Base-by-base conservation (phyloP, 2,113 vertebrate genomes). In the Crypturellus undulatus region DNA sequence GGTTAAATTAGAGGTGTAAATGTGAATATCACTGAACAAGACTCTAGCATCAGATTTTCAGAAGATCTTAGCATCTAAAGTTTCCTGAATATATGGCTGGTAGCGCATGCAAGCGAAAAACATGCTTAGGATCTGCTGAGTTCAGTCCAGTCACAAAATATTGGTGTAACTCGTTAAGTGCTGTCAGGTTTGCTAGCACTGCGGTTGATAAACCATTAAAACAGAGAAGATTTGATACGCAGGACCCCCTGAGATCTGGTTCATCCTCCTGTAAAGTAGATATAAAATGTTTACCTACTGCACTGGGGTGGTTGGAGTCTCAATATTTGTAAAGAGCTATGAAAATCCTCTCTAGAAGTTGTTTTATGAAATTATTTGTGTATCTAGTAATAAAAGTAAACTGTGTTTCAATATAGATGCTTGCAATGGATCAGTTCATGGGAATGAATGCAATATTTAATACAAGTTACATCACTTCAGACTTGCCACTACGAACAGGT, bases 401-500 rank as follows among this genome's bases (percentile, higher is more conserved):
- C 58, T 97, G 78, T 93, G 80, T 86, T 93, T 95, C 84, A 83
- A 93, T 90, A 9, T 67, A 98, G 98, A 97, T 98, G 90, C 98
- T 97, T 97, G 89, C 95, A 12, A 69, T 98, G 96, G 97, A 97
- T 65, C 87, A 95, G 82, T 93, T 98, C 59, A 84, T 97, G 89
- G 96, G 96, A 86, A 96, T 97, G 93, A 97, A 96, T 81, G 64
- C 96, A 16, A 94, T 98, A 51, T 98, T 98, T 95, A 97, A 97
- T 30, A 87, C 98, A 70, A 97, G 95, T 78, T 96, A 98, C 94
- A 98, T 98, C 87, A 91, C 96, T 54, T 94, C 97, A 43, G 97
- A 98, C 45, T 87, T 98, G 65, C 93, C 97, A 34, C 93, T 98
- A 82, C 93, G 93, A 84, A 95, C 98, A 91, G 98, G 98, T 98